Evolutionary conservation across 2,888 invertebrate species (phyloP), one percentile per base, ranked within the genome.

Genomic region (Cheilosia urbana): DNA sequence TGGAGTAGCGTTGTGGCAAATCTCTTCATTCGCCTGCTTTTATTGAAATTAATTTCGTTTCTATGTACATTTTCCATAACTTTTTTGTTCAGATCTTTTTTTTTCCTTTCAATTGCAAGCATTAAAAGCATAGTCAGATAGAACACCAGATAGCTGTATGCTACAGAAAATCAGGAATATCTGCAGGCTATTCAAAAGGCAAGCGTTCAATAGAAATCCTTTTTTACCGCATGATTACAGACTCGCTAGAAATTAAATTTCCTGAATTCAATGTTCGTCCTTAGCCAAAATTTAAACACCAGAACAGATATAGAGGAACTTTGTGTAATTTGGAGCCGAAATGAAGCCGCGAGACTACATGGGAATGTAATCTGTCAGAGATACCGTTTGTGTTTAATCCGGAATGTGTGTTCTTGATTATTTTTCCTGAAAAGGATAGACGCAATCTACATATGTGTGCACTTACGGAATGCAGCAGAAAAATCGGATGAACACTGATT

Each of bases 111-210:
- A 15, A 11, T 57, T 76, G 27, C n/a, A 49, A 40, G 27, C 30
- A 57, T 27, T 78, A 5, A 40, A 53, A 53, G 55, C 73, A 40
- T 58, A 75, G 79, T 73, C 73, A 69, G 68, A 73, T 49, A 30
- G 42, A 51, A 47, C 17, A 21, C 15, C 17, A n/a, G 45, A 45
- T 45, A 15, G 6, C 6, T 45, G n/a, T 45, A 17, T 5, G 9
- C 30, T 30, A 37, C 37, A 37, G 11, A 37, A 37, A 13, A 37
- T 37, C 13, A 37, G 37, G 2, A 4, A 37, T 13, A 37, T 37
- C 37, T 13, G 37, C 13, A 37, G 37, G 37, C 13, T 4, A 11
- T 37, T 37, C 11, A 11, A 13, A 37, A 37, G 37, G 13, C 37
- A 37, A 37, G 4, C 1, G 13, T 37, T 37, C 37, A 13, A 37